Percentiles rank a stretch among this genome's conserved stretches.
These are phyloP conservation scores for Drosophila lacertosa DNA, from an alignment of 1,140 invertebrate genomes.

Conservation along the genomic window DNA sequence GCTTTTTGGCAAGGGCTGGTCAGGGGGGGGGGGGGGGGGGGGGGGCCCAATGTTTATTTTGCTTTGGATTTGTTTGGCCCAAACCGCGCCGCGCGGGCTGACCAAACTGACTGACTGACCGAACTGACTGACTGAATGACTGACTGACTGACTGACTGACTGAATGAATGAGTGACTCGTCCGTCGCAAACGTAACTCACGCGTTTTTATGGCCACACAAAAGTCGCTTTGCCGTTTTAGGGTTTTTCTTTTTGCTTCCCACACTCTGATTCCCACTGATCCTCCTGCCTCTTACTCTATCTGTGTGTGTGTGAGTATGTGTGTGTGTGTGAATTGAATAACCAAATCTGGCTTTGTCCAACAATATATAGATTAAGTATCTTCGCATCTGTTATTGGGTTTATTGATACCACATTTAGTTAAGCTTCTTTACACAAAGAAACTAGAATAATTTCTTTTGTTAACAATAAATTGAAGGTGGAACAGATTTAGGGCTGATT, in stretches of 20 bases:
- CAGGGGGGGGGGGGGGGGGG: slow-evolving; percentile 9
- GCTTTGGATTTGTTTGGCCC: slow-evolving; percentile 75
- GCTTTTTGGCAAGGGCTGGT: slow-evolving; percentile 58
- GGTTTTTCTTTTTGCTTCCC: slow-evolving; percentile 57
- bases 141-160: slow-evolving; percentile 38
- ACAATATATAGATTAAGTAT: slow-evolving; percentile 1
- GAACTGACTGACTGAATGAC: slow-evolving; percentile 42
- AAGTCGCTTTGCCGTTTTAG: slow-evolving; percentile 56
- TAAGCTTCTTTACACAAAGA: neutral
- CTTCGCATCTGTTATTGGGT: slow-evolving; percentile 3
- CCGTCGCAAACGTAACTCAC: slow-evolving; percentile 62
- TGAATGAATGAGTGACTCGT: slow-evolving; percentile 13
- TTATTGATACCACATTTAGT: neutral
- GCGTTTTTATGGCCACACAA: slow-evolving; percentile 77
- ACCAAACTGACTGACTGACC: slow-evolving; percentile 9
- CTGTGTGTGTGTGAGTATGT: neutral
- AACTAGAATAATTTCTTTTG: neutral
- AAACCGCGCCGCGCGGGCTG: slow-evolving; percentile 44
- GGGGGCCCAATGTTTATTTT: slow-evolving; percentile 63
- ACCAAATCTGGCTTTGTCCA: slow-evolving; percentile 23
- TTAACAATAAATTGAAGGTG: no score
- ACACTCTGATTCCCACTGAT: slow-evolving; percentile 62
- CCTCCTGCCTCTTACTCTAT: slow-evolving; percentile 16
- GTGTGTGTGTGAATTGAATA: slow-evolving; percentile 37
- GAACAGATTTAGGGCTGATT: no score